Conservation (phyloP, 2,797 vertebrate genomes). For the Podarcis siculus region DNA sequence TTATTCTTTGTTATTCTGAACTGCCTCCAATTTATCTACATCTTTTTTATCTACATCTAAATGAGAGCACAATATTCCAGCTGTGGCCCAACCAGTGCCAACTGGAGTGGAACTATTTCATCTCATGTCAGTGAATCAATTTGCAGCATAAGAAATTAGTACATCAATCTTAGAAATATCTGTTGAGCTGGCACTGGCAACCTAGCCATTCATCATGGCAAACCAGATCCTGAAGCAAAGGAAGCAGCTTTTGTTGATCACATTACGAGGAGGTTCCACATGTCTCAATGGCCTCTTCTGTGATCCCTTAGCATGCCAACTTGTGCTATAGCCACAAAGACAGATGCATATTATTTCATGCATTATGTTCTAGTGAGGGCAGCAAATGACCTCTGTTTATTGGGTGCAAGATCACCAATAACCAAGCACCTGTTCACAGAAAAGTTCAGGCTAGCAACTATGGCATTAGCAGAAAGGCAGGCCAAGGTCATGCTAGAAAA, state of each 20-base stretch:
- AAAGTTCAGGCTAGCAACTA: not conserved
- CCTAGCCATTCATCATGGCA: conserved; percentile 22
- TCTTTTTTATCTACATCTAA: conserved; percentile 17
- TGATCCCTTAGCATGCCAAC: not conserved
- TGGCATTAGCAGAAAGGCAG: not conserved
- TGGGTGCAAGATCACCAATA: not conserved
- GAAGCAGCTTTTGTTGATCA: conserved; percentile 4
- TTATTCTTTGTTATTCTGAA: conserved; percentile 1
- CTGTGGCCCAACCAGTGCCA: conserved; percentile 17
- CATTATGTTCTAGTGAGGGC: not conserved
- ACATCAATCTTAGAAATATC: conserved; percentile 38
- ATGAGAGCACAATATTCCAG: conserved; percentile 24
- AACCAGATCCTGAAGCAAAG: conserved; percentile 21
- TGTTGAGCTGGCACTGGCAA: conserved; percentile 25
- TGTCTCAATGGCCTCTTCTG: not conserved
- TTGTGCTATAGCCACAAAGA: not conserved
- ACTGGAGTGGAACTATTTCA: conserved; percentile 39
- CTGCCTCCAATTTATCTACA: conserved; percentile 20
- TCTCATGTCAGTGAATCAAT: conserved; percentile 40
- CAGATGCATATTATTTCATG: not conserved
- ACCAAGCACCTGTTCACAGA: not conserved
- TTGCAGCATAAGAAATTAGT: conserved; percentile 35
- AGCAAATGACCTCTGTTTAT: not conserved
- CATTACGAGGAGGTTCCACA: conserved; percentile 2
- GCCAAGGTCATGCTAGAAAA: not conserved